Evolutionary conservation across 2,113 vertebrate species (phyloP).

Genomic region (Rhinolophus sinicus): DNA sequence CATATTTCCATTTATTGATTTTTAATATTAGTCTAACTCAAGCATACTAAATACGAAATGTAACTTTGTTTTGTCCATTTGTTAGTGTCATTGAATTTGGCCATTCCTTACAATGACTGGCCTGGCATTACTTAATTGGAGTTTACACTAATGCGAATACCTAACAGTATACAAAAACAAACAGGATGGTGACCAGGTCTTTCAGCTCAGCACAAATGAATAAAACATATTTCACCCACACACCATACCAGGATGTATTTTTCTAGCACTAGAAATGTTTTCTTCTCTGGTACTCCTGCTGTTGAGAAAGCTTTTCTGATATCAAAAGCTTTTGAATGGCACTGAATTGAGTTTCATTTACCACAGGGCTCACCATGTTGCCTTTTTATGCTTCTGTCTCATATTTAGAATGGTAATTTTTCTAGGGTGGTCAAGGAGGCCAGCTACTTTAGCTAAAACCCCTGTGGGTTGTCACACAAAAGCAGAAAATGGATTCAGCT

Average conservation of each 20-base stretch:
- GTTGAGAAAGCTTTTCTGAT: slow-evolving; percentile 56
- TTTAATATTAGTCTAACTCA: background rate
- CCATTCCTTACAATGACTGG: background rate
- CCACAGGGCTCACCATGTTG: background rate
- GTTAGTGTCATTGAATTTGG: slow-evolving; percentile 26
- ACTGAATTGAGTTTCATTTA: background rate
- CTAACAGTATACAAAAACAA: background rate
- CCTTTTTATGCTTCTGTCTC: slow-evolving; percentile 45
- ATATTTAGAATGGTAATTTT: background rate
- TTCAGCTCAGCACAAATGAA: background rate
- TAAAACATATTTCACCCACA: background rate
- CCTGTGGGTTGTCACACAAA: slow-evolving; percentile 54
- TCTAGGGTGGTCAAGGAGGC: background rate
- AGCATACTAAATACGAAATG: background rate
- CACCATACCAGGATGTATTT: background rate
- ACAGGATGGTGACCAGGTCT: background rate
- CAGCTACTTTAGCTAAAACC: slow-evolving; percentile 49
- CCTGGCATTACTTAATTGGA: background rate
- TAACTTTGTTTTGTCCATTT: background rate
- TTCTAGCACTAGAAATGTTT: slow-evolving; percentile 14
- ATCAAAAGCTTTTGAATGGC: background rate
- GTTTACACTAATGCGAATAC: background rate
- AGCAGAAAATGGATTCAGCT: slow-evolving; percentile 60
- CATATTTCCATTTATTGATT: background rate
- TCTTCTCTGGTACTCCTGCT: slow-evolving; percentile 16